phyloP scores from a whole-genome alignment of 2,113 vertebrate species.

The Perca schrenkii region DNA sequence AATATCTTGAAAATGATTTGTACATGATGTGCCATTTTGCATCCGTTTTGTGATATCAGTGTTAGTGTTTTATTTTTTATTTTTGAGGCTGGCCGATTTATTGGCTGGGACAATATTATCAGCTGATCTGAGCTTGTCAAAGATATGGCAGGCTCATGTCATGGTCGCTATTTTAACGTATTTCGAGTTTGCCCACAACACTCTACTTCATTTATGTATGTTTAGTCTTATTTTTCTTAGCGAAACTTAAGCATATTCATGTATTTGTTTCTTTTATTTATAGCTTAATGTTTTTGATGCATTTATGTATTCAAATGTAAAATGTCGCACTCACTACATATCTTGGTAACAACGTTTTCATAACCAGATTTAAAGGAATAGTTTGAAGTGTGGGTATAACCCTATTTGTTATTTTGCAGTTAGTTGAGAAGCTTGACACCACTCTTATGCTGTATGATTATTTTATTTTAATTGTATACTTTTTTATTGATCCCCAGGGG shows the following conservation, averaged over 20 bases:
- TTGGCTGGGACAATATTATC: not conserved
- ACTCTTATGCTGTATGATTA: no score
- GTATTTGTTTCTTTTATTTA: not conserved
- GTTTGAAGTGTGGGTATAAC: not conserved
- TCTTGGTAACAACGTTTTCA: not conserved
- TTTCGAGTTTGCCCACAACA: not conserved
- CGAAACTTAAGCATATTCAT: not conserved
- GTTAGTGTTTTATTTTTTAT: not conserved
- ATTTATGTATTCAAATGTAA: not conserved
- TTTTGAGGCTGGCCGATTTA: slow-evolving; percentile 2
- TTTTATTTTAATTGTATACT: no score
- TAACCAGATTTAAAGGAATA: slow-evolving; percentile 1
- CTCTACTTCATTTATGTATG: not conserved
- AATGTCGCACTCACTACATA: not conserved
- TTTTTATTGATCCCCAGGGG: no score
- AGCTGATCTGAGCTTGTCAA: not conserved
- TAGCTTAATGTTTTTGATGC: not conserved
- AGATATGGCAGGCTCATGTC: not conserved
- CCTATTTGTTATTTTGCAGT: not conserved
- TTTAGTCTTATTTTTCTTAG: not conserved
- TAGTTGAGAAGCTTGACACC: not conserved
- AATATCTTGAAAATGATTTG: slow-evolving; percentile 45
- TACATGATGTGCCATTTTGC: slow-evolving; percentile 45
- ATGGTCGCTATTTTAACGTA: not conserved
- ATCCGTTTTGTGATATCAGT: slow-evolving; percentile 13